Conservation (phyloP, 2,797 vertebrate species). For the Argentina silus region DNA sequence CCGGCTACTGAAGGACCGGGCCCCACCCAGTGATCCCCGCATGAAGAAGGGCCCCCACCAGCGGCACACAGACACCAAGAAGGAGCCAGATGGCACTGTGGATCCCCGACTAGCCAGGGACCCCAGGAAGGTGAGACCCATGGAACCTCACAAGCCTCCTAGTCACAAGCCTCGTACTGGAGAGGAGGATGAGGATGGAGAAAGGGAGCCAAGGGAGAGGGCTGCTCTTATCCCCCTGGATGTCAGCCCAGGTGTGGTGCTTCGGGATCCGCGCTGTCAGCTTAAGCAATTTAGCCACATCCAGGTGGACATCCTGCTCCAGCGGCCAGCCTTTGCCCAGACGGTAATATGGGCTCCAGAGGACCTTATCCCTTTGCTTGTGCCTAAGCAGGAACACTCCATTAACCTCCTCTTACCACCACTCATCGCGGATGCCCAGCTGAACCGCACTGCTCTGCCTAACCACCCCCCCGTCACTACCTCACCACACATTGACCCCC, state of each 20-base stretch:
- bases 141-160: slow-evolving; percentile 77
- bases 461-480: slow-evolving; percentile 70
- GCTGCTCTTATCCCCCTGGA: slow-evolving; percentile 91
- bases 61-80: slow-evolving; percentile 72
- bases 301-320: slow-evolving; percentile 91
- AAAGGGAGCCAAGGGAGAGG: slow-evolving; percentile 89
- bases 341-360: slow-evolving; percentile 94
- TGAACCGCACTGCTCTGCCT: slow-evolving; percentile 76
- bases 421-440: slow-evolving; percentile 93
- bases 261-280: slow-evolving; percentile 94
- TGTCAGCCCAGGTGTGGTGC: slow-evolving; percentile 72
- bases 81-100: slow-evolving; percentile 72
- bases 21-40: slow-evolving; percentile 82
- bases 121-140: slow-evolving; percentile 85
- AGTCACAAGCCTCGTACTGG: no score
- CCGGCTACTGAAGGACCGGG: slow-evolving; percentile 88
- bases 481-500: slow-evolving; percentile 74
- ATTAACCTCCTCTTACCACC: slow-evolving; percentile 97
- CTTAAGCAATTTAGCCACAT: slow-evolving; percentile 97
- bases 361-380: slow-evolving; percentile 91
- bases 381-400: slow-evolving; percentile 94
- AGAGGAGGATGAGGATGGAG: slow-evolving; percentile 92
- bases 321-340: slow-evolving; percentile 91
- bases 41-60: slow-evolving; percentile 84
- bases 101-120: slow-evolving; percentile 88